Evolutionary conservation across 2,797 vertebrate species (phyloP), one percentile per base, ranked within the genome.

Genomic region (Furcifer pardalis): DNA sequence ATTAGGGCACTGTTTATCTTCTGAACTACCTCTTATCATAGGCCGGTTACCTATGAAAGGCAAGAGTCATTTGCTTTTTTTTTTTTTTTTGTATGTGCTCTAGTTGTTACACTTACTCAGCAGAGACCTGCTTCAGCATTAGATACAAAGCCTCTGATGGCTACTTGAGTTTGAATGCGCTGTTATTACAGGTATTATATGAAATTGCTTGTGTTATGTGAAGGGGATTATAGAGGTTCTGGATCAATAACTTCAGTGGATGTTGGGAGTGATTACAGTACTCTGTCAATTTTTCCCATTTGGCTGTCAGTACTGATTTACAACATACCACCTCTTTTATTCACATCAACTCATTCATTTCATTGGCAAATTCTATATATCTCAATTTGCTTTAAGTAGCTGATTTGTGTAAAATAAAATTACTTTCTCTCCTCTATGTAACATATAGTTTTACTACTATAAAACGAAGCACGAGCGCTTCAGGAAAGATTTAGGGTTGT

Each of bases 181-280:
- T 95, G 96, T 97, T 98, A 99, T 99, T 99, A 98, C 97, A 98
- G 98, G 97, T 97, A 99, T 99, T 99, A 98, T 96, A 97, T 97
- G 97, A 98, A 98, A 99, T 98, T 98, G 97, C 97, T 96, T 96
- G 95, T 97, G 97, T 98, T 98, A 97, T 97, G 95, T 96, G 96
- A 95, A 98, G 97, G 97, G 97, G 97, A 98, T 98, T 98, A 98
- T 92, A 96, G 96, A 96, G 97, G 96, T 96, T 98, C 97, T 97
- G 97, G 98, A 98, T 98, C 98, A 98, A 98, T 98, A 98, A 97
- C 97, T 97, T 96, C 97, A 96, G 97, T 96, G 97, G 96, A 96
- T 97, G 97, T 96, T 96, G 96, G 97, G 96, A 96, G 97, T 97
- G 97, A 98, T 98, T 98, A 97, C 97, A 96, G 96, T 94, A 96